Percentiles rank a stretch among this genome's conserved stretches.
Evolutionary conservation across 53 echinoderm and acorn worm genomes (phyloP).

Genomic region (Echinarachnius parma): DNA sequence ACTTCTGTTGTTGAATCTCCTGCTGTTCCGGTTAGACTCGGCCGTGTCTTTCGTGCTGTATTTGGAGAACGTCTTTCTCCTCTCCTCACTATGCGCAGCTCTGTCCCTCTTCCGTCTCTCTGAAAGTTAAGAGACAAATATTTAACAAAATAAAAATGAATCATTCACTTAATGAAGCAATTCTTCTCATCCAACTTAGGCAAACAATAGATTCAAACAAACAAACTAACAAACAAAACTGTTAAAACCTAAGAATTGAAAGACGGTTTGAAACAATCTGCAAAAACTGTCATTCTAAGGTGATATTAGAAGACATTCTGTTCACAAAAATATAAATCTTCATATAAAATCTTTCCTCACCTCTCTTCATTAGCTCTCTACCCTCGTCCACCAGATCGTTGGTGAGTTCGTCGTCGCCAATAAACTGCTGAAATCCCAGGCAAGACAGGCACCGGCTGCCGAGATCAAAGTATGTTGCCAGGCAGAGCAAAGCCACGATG

Average conservation of each 20-base stretch:
- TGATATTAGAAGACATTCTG: too few relatives aligned
- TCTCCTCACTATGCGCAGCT: slow-evolving; percentile 70
- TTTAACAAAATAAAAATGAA: too few relatives aligned
- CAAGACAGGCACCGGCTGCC: slow-evolving; percentile 90
- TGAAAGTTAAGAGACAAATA: too few relatives aligned
- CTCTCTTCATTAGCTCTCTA: slow-evolving; percentile 81
- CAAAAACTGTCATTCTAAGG: too few relatives aligned
- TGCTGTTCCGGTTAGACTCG: slow-evolving; percentile 51
- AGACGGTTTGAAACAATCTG: too few relatives aligned
- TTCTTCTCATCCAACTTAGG: too few relatives aligned
- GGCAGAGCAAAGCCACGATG: slow-evolving; percentile 81
- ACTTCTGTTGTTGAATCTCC: slow-evolving; percentile 51
- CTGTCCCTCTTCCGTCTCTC: slow-evolving; percentile 80
- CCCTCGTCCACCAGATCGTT: slow-evolving; percentile 85
- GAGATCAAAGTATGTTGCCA: slow-evolving; percentile 93
- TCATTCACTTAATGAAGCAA: too few relatives aligned
- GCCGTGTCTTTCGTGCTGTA: slow-evolving; percentile 70
- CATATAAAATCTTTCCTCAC: too few relatives aligned
- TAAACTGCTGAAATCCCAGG: slow-evolving; percentile 95
- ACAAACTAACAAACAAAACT: too few relatives aligned
- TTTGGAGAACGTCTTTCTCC: slow-evolving; percentile 73
- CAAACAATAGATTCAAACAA: too few relatives aligned
- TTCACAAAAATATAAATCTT: too few relatives aligned
- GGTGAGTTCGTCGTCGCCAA: slow-evolving; percentile 97
- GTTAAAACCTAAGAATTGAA: too few relatives aligned